phyloP scores from a whole-genome alignment of 2,888 invertebrate genomes.

The Nowickia ferox region DNA sequence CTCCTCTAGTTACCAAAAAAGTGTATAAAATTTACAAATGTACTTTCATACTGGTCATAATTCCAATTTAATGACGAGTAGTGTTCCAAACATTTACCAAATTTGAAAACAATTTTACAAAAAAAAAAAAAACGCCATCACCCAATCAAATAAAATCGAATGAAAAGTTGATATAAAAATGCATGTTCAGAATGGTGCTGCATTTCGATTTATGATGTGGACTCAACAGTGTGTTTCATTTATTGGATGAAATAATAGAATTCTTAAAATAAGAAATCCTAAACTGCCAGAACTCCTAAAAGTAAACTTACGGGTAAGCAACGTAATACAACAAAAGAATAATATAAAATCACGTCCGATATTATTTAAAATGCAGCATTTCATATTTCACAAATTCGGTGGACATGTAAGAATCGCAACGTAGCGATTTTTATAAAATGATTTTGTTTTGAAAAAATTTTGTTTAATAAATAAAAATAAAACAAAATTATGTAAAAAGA shows the following conservation, averaged over 20 bases:
- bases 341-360: constrained; percentile 37
- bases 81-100: constrained; percentile 4
- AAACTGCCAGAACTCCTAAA: constrained; percentile 41
- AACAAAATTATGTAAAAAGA: constrained; percentile 30
- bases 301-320: constrained; percentile 40
- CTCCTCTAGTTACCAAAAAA: constrained; percentile 60
- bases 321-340: constrained; percentile 49
- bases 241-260: constrained; percentile 15
- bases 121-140: constrained; percentile 15
- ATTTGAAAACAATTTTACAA: constrained; percentile 12
- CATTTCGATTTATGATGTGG: constrained; percentile 35
- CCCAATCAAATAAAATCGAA: constrained; percentile 3
- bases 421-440: constrained; percentile 62
- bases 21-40: constrained; percentile 34
- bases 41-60: constrained; percentile 25
- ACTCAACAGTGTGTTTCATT: constrained; percentile 23
- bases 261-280: constrained; percentile 28
- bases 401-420: constrained; percentile 44
- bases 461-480: constrained; percentile 42
- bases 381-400: constrained; percentile 42
- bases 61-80: constrained; percentile 23
- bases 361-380: constrained; percentile 50
- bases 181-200: constrained; percentile 29
- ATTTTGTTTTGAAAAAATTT: constrained; percentile 53
- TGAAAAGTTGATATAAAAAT: neutral